Evolutionary conservation across 1,140 invertebrate genomes (phyloP), one percentile per base, ranked within the genome.

Genomic region (Apis florea): DNA sequence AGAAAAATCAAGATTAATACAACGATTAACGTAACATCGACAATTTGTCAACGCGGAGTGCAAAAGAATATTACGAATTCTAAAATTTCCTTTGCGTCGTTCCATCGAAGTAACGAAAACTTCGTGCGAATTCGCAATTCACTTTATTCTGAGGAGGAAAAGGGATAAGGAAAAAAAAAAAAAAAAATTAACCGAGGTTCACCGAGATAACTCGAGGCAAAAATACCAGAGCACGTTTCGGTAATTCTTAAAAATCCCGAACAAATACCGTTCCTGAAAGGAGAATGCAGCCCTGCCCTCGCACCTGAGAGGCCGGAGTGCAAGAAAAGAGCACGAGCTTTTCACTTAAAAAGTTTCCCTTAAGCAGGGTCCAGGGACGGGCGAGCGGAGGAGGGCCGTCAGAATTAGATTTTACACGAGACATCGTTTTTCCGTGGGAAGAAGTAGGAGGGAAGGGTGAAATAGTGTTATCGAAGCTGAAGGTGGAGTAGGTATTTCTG

Each of bases 341-440:
- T 88, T 88, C 86, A 87, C 86, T 88, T 88, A 87, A 88, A 88
- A 88, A 88, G 86, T 88, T 88, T 87, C 83, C 49, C 74, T 87
- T 88, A 88, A 88, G 68, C 71, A 85, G 85, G 71, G 83, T 76
- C 82, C 58, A 56, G 77, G 74, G 85, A 83, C 67, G 77, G n/a
- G 71, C n/a, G 68, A 71, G 73, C 61, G 85, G 66, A 40, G 56
- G 72, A 53, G 85, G 73, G 61, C 31, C 72, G 83, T 77, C 75
- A 83, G 79, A 87, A 88, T 88, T 88, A 88, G 85, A 88, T 88
- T 88, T 87, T 82, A 66, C 83, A 85, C 75, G 85, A 68, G 76
- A 83, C 75, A 82, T 79, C 85, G 83, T 85, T 87, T 77, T 80
- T 72, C 79, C 72, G 66, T 51, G 63, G 70, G 26, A 76, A 69